These are phyloP conservation scores for Gallinago stenura DNA, from an alignment of 2,797 vertebrate species.

Conservation along the genomic window DNA sequence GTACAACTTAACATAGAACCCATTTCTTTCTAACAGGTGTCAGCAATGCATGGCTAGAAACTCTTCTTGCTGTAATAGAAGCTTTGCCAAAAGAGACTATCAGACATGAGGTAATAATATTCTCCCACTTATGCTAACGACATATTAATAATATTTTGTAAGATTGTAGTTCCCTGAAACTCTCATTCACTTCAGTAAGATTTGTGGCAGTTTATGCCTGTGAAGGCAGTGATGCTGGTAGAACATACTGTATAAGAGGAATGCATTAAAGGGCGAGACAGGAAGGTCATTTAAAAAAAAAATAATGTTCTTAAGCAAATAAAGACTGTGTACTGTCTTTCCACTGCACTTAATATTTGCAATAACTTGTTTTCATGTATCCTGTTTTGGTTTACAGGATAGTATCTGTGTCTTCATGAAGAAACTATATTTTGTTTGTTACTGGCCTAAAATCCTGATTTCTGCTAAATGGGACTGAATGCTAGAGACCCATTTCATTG, in stretches of 20 bases:
- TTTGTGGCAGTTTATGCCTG: background rate
- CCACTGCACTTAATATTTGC: background rate
- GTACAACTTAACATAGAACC: background rate
- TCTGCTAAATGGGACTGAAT: background rate
- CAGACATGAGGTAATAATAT: slow-evolving; percentile 88
- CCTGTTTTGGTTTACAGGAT: background rate
- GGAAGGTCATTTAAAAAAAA: background rate
- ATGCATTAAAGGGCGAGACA: background rate
- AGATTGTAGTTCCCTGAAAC: background rate
- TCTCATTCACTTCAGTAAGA: background rate
- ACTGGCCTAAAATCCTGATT: background rate
- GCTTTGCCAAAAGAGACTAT: slow-evolving; percentile 92
- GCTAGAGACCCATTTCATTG: background rate
- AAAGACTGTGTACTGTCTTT: background rate
- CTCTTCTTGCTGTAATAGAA: slow-evolving; percentile 90
- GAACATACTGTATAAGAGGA: background rate
- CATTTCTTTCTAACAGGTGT: slow-evolving; percentile 83
- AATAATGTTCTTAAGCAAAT: background rate
- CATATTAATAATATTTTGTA: background rate
- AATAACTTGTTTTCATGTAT: background rate
- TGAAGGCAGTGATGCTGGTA: background rate
- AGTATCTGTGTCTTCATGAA: background rate
- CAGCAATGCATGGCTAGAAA: slow-evolving; percentile 94
- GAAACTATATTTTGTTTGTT: background rate
- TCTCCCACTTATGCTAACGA: background rate